Conservation (phyloP, 1,140 invertebrate species). For the Radopholus similis region DNA sequence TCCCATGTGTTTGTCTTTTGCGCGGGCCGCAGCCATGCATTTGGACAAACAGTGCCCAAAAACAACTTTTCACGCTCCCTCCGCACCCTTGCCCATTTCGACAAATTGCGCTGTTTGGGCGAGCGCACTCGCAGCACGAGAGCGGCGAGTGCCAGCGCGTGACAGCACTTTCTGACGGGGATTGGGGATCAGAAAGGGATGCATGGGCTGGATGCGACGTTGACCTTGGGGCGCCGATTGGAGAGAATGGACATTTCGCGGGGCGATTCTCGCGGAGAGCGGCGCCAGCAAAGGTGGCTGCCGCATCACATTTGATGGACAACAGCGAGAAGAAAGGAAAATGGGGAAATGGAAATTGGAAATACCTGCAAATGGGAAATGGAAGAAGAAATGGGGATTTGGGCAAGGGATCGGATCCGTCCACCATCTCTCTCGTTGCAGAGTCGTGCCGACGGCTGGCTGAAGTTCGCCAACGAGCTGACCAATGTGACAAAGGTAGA, state of each 20-base stretch:
- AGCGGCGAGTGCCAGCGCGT: not conserved
- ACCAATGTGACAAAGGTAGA: slow-evolving; percentile 43
- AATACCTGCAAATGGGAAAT: not conserved
- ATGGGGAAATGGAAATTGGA: not conserved
- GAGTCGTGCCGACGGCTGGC: slow-evolving; percentile 37
- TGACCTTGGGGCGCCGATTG: slow-evolving; percentile 12
- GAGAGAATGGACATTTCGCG: slow-evolving; percentile 1
- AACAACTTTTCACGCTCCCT: too few relatives aligned
- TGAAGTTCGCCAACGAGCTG: slow-evolving; percentile 38
- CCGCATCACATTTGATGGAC: too few relatives aligned
- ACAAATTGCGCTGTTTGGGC: not conserved
- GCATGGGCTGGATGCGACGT: not conserved
- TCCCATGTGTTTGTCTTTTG: not conserved
- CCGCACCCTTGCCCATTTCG: not conserved
- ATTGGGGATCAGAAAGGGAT: not conserved
- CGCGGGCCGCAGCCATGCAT: too few relatives aligned
- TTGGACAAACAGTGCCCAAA: too few relatives aligned
- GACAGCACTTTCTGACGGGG: slow-evolving; percentile 5
- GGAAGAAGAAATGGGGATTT: too few relatives aligned
- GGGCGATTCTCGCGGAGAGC: slow-evolving; percentile 3
- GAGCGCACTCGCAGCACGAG: too few relatives aligned
- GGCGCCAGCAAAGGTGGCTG: too few relatives aligned
- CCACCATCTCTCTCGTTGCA: too few relatives aligned
- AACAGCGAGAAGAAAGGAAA: too few relatives aligned
- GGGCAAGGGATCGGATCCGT: too few relatives aligned